Evolutionary conservation across 92 coral and sea anemone genomes (phyloP).

Genomic region (Phymanthus crucifer): DNA sequence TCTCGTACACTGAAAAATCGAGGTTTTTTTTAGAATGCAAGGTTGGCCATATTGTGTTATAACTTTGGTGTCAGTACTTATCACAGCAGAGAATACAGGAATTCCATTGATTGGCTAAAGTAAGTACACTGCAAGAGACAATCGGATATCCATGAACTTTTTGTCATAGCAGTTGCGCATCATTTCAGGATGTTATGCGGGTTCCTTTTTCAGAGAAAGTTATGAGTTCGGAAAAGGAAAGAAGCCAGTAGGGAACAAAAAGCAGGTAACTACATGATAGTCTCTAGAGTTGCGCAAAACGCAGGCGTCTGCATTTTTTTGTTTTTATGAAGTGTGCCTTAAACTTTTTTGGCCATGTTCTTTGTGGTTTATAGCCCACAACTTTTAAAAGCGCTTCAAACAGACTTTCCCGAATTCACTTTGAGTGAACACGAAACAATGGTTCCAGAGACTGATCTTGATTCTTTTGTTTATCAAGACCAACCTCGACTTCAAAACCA

Average conservation of each 20-base stretch:
- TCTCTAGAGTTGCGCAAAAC: too few relatives aligned
- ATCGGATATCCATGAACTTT: not conserved
- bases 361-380: too few relatives aligned
- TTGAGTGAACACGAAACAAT: not conserved
- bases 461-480: not conserved
- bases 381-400: too few relatives aligned
- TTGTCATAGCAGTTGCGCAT: not conserved
- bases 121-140: slow-evolving; percentile 35
- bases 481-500: not conserved
- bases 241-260: slow-evolving; percentile 67
- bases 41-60: slow-evolving; percentile 84
- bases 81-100: slow-evolving; percentile 80
- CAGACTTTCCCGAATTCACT: not conserved
- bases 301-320: too few relatives aligned
- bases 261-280: slow-evolving; percentile 60
- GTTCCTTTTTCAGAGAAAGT: slow-evolving; percentile 60
- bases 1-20: not conserved
- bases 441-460: not conserved
- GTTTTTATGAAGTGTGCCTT: too few relatives aligned
- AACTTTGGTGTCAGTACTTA: slow-evolving; percentile 97
- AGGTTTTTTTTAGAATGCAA: slow-evolving; percentile 50
- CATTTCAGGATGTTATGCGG: not conserved
- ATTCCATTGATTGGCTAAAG: slow-evolving; percentile 89
- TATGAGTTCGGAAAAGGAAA: slow-evolving; percentile 90
- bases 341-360: too few relatives aligned